A percentile compares a stretch with the other conserved stretches of the same genome.
Conservation (phyloP, 2,888 invertebrate genomes). For the Linnaemya tessellans region DNA sequence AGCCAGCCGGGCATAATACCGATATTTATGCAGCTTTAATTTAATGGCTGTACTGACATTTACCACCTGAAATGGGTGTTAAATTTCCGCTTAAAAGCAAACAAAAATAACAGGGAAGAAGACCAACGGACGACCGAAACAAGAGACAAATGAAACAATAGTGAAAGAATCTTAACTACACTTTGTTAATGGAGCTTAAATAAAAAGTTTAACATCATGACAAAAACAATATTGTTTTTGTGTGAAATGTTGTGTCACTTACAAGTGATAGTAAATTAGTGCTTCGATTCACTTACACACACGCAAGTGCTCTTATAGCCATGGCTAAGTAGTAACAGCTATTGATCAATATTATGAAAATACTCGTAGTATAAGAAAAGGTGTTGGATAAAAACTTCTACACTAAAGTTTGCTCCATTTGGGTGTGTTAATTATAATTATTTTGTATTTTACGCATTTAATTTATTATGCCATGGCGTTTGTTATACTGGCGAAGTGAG, state of each 20-base stretch:
- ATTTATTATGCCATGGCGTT: neutral
- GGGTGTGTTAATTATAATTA: conserved; percentile 9
- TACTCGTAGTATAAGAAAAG: conserved; percentile 9
- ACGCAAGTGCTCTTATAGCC: neutral
- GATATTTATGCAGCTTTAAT: conserved; percentile 59
- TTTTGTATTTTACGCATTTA: conserved; percentile 32
- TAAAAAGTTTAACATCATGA: conserved; percentile 32
- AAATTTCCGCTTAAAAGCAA: conserved; percentile 27
- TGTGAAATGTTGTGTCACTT: conserved; percentile 41
- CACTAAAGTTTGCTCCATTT: neutral
- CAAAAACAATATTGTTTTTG: conserved; percentile 29
- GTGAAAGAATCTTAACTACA: conserved; percentile 46
- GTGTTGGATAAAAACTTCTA: neutral
- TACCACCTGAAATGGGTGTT: conserved; percentile 50
- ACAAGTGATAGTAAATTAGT: conserved; percentile 17
- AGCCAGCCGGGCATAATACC: conserved; percentile 38
- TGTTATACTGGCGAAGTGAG: neutral
- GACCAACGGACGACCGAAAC: neutral
- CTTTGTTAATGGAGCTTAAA: conserved; percentile 61
- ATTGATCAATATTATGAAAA: conserved; percentile 5
- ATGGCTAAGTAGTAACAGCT: conserved; percentile 1
- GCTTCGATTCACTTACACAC: neutral
- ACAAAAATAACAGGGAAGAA: conserved; percentile 18
- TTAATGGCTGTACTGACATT: conserved; percentile 59
- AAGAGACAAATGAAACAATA: conserved; percentile 3